Conservation (phyloP, 2,113 vertebrate genomes). For the Ramphastos sulfuratus region DNA sequence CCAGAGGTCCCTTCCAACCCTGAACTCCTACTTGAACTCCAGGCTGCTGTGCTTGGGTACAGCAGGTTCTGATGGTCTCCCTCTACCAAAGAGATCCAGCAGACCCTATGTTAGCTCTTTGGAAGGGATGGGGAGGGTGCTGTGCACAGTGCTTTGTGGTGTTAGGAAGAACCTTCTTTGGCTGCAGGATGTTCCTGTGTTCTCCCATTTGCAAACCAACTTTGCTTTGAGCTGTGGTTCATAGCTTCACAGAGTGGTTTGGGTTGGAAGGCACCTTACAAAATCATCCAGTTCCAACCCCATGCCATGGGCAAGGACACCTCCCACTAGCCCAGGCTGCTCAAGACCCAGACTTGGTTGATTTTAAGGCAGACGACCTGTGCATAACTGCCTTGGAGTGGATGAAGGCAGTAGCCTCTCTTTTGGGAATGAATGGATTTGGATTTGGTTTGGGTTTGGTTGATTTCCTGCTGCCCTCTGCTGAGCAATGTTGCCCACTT, state of each 20-base stretch:
- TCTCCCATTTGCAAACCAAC: not conserved
- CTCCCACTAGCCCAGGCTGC: too few relatives aligned
- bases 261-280: too few relatives aligned
- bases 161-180: not conserved
- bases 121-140: not conserved
- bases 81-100: not conserved
- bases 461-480: conserved; percentile 69
- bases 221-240: not conserved
- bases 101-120: not conserved
- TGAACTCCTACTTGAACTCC: not conserved
- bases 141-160: not conserved
- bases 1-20: too few relatives aligned
- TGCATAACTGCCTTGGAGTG: not conserved
- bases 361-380: not conserved
- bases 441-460: not conserved
- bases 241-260: too few relatives aligned
- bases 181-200: not conserved
- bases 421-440: not conserved
- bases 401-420: not conserved
- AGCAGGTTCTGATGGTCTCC: not conserved
- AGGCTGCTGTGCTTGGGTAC: not conserved
- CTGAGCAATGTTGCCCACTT: not conserved
- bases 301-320: too few relatives aligned
- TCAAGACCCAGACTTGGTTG: fast-evolving
- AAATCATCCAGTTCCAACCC: too few relatives aligned